phyloP scores from a whole-genome alignment of 1,140 invertebrate genomes.

The Drosophila pachea region DNA sequence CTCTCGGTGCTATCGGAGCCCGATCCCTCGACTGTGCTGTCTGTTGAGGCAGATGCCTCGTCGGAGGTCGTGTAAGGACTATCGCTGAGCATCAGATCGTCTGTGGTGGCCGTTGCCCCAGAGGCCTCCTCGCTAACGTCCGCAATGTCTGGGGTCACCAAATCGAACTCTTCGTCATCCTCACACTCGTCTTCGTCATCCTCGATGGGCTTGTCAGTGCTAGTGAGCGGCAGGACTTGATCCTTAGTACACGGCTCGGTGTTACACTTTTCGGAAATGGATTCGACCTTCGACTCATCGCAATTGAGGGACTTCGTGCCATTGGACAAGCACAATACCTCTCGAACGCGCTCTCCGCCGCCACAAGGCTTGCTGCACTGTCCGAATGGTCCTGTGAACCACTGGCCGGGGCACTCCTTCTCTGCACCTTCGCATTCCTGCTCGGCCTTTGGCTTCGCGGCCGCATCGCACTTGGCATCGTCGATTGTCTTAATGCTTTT shows the following conservation, averaged over 20 bases:
- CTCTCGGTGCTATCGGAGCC: conserved; percentile 62
- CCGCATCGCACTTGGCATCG: conserved; percentile 83
- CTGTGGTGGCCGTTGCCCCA: conserved; percentile 72
- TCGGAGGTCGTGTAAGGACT: conserved; percentile 58
- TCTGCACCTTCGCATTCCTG: conserved; percentile 85
- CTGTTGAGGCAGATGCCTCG: conserved; percentile 55
- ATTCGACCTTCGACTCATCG: conserved; percentile 83
- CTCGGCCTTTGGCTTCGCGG: conserved; percentile 84
- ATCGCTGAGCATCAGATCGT: conserved; percentile 84
- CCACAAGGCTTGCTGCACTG: conserved; percentile 90
- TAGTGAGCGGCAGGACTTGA: conserved; percentile 82
- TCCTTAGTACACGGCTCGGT: conserved; percentile 85
- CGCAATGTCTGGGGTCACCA: conserved; percentile 31
- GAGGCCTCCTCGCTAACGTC: conserved; percentile 57
- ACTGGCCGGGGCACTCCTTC: conserved; percentile 89
- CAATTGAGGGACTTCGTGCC: conserved; percentile 84
- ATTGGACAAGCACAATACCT: conserved; percentile 89
- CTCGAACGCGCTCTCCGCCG: conserved; percentile 86
- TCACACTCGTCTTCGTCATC: conserved; percentile 80
- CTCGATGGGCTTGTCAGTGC: conserved; percentile 80
- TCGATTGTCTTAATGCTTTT: conserved; percentile 86
- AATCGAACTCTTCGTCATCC: conserved; percentile 79
- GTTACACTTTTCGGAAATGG: conserved; percentile 87
- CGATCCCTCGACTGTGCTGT: conserved; percentile 68
- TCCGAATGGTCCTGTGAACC: conserved; percentile 92